Evolutionary conservation across 2,113 vertebrate genomes (phyloP), one percentile per base, ranked within the genome.

Genomic region (Ceyx cyanopectus): DNA sequence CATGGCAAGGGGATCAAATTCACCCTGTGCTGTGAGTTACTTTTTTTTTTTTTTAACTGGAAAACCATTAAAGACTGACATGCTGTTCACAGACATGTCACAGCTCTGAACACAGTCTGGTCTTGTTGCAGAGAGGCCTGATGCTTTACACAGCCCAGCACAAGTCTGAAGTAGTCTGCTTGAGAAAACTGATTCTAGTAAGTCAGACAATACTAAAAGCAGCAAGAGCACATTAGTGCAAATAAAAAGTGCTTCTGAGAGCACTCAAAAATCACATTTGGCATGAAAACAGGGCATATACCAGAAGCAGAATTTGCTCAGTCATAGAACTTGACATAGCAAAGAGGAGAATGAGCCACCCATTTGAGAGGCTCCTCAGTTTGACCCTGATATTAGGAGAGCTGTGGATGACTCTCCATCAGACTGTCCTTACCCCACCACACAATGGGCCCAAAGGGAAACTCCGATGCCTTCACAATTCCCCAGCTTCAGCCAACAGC

Each of bases 1-100:
- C 81, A 69, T 5, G 24, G 69, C 34, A 66, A 92, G 46, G 18
- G 37, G 61, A 84, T 92, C 90, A 70, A 89, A 53, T 82, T 89
- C 60, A 79, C 34, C 29, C 60, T 90, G 87, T 82, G 27, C 66
- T 79, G 24, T 34, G 77, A 69, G 30, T 86, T 43, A 13, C 1
- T 8, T 30, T 54, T 24, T 58, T 57, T 57, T 50, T 51, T 62
- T 90, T 83, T 54, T 40, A 13, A n/a, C 65, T 90, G 62, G 69
- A 84, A 96, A 92, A 16, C 46, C 50, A 75, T 46, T 81, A 46
- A 89, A 91, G 89, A 17, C 32, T 73, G 89, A 68, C 62, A 29
- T 32, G 53, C 58, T 65, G 77, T 19, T 87, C 81, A 75, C 46
- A 94, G 56, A 41, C 30, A n/a, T 11, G n/a, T 77, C 81, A 56